Base-by-base conservation (phyloP, 2,797 vertebrate species). In the Pseudomugil gertrudae region DNA sequence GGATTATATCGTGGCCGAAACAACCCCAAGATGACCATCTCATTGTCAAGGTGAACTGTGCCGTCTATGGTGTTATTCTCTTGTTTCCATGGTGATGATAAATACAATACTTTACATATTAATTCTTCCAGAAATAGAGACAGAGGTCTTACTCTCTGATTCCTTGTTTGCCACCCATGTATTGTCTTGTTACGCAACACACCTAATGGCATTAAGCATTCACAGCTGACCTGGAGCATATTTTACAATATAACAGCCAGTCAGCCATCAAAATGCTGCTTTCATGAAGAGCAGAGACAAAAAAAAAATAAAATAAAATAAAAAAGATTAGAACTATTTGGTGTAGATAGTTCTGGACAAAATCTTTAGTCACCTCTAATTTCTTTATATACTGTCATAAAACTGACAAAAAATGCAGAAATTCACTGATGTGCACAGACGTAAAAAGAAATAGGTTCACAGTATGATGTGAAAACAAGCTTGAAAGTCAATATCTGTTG, bases 51-150 rank as follows among this genome's bases (percentile, higher is more conserved):
- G 64, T 76, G 58, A 38, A 55, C 51, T 40, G 65, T 63, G n/a
- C 62, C 24, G 35, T 69, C 58, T 40, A 21, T 21, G 21, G 30
- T 55, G 55, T 64, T 71, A 59, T 63, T 69, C 72, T 86, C 78
- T 57, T 74, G 82, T 86, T 89, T 81, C 84, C 85, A 87, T 83
- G 69, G 84, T 17, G 15, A 87, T 67, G 14, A 76, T 69, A 78
- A 84, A 82, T 76, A 88, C 59, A 84, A 69, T 74, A 15, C 48
- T 51, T 14, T 51, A 54, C 71, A 78, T 87, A 78, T 74, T 77
- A 64, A 77, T 80, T 79, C 71, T 76, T 80, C 62, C 72, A 76
- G 50, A 75, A 78, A 86, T 73, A 86, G 79, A 84, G 64, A 7
- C 40, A 15, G 78, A 80, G 80, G 84, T 84, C 72, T 72, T 43